Evolutionary conservation across 2,113 vertebrate species (phyloP).

Genomic region (Leiothrix lutea): DNA sequence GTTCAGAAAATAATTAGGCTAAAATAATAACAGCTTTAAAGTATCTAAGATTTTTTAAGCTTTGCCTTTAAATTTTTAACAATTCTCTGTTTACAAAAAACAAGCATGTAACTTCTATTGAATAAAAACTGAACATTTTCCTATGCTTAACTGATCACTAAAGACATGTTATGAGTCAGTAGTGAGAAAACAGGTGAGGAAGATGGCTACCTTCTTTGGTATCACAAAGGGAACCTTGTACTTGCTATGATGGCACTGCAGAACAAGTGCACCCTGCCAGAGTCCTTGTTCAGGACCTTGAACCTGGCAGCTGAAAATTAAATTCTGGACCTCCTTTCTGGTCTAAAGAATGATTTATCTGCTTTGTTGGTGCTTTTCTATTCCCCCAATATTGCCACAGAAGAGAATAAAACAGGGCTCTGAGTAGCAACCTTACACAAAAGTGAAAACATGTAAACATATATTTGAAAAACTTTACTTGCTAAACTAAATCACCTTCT

Average conservation of each 20-base stretch:
- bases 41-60: background rate
- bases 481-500: background rate
- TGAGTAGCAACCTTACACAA: background rate
- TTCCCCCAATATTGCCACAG: background rate
- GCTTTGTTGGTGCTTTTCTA: background rate
- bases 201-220: background rate
- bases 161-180: background rate
- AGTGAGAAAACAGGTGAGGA: background rate
- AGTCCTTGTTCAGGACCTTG: background rate
- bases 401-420: background rate
- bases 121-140: background rate
- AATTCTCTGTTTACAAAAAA: background rate
- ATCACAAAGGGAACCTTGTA: background rate
- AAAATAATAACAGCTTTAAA: background rate
- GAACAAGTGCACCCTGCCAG: background rate
- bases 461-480: background rate
- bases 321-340: background rate
- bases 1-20: background rate
- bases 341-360: background rate
- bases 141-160: background rate
- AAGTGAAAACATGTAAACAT: background rate
- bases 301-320: background rate
- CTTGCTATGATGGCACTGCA: background rate
- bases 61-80: background rate
- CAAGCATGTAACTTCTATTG: accelerated